Evolutionary conservation across 2,888 invertebrate genomes (phyloP), one percentile per base, ranked within the genome.

Genomic region (Cataglyphis rosenhaueri): DNA sequence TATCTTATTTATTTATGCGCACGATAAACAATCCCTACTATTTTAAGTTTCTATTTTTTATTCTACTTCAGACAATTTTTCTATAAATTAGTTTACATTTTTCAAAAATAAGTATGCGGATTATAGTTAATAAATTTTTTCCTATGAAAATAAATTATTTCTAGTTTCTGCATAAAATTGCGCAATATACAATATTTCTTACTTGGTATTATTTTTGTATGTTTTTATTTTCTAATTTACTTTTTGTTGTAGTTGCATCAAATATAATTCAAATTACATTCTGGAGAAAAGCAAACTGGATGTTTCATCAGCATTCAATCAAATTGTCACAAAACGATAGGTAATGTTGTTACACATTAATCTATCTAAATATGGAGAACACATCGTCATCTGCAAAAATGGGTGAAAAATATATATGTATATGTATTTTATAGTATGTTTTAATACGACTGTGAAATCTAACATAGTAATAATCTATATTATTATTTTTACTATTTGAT

Each of bases 211-310:
- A 25, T 52, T 35, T 66, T 29, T 57, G 6, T 29, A 48, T 35
- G 18, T 21, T 70, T 71, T 81, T 29, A 78, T 57, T 62, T 64
- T 8, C 38, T 21, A 15, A 70, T 74, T 62, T 64, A 25, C 9
- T 70, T 52, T 81, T 83, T 87, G 83, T 87, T 87, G 18, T 87
- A 87, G 86, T 75, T 57, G 10, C 57, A 68, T 59, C 35, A 2
- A 61, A 32, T 5, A 35, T 70, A 78, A 32, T 1, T 21, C 0
- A 12, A 70, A n/a, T 38, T 61, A 38, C n/a, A 55, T n/a, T 66
- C 55, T 21, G 32, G 21, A 41, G 18, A 55, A 55, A 65, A 64
- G 4, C 25, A 18, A 15, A 66, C 32, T 18, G 70, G 78, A 78
- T 10, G 6, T 65, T 52, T 29, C 10, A 57, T 0, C 55, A 52